Percentiles rank a stretch among this genome's conserved stretches.
These are phyloP conservation scores for Syrmaticus mikado DNA, from an alignment of 2,113 vertebrate genomes.

Conservation along the genomic window DNA sequence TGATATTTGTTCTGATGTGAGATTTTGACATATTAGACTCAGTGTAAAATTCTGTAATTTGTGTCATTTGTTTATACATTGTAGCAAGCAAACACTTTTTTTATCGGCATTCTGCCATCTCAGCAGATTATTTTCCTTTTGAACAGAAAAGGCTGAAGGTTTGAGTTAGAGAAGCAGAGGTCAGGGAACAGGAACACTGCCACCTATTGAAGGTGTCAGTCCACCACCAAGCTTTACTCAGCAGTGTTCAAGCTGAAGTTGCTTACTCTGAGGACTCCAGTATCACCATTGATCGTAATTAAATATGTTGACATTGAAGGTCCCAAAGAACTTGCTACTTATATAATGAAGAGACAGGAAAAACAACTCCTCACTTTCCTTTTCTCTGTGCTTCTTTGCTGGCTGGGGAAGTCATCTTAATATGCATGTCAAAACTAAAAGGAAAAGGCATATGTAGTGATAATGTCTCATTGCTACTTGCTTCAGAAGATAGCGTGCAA, in stretches of 20 bases:
- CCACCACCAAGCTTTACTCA: not conserved
- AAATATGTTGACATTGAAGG: not conserved
- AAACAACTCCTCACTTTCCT: not conserved
- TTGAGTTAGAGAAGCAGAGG: not conserved
- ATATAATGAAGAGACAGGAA: constrained; percentile 22
- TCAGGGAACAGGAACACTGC: not conserved
- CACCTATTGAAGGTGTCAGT: not conserved
- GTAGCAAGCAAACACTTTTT: not conserved
- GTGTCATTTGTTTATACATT: not conserved
- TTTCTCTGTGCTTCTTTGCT: not conserved
- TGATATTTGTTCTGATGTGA: not conserved
- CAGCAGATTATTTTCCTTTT: not conserved
- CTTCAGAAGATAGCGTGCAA: not conserved
- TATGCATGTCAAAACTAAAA: not conserved
- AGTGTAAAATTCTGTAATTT: not conserved
- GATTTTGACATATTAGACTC: not conserved
- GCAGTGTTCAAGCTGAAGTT: not conserved
- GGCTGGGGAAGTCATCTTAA: not conserved
- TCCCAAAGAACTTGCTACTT: not conserved
- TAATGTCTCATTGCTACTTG: not conserved
- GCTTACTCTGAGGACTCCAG: accelerated
- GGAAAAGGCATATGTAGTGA: not conserved
- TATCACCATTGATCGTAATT: not conserved
- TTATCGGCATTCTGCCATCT: not conserved
- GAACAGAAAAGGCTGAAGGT: not conserved